Evolutionary conservation across 2,888 invertebrate genomes (phyloP).

Genomic region (Orthosia gothica): DNA sequence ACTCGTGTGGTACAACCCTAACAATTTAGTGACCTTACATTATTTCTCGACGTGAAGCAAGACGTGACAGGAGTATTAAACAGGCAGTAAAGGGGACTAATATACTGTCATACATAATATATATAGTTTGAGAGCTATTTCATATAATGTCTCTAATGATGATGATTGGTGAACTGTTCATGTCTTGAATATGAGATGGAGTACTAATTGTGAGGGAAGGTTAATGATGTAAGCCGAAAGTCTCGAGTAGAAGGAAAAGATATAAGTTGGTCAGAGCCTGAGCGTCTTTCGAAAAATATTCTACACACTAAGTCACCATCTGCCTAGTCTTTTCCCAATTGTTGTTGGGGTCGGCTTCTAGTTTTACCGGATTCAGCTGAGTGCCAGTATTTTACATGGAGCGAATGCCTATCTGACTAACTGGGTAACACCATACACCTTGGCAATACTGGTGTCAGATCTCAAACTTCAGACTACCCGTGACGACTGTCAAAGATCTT

Average conservation of each 20-base stretch:
- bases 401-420: too few species aligned
- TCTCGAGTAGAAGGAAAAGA: neutral
- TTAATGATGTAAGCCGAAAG: neutral
- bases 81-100: conserved; percentile 58
- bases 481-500: too few species aligned
- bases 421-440: too few species aligned
- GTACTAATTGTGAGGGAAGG: conserved; percentile 28
- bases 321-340: too few species aligned
- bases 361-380: too few species aligned
- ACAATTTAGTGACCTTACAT: conserved; percentile 77
- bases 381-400: too few species aligned
- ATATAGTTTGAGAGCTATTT: conserved; percentile 65
- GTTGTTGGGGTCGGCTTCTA: too few species aligned
- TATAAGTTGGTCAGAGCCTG: too few species aligned
- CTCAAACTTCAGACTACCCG: too few species aligned
- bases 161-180: conserved; percentile 36
- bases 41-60: conserved; percentile 72
- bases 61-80: conserved; percentile 75
- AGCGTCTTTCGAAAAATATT: neutral
- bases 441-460: too few species aligned
- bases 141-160: conserved; percentile 67
- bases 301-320: too few species aligned
- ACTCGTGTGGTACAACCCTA: conserved; percentile 54
- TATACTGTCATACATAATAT: conserved; percentile 74
- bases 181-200: conserved; percentile 35